Percentiles rank a stretch among this genome's conserved stretches.
phyloP scores from a whole-genome alignment of 2,797 vertebrate species.

The Anas flavirostris region DNA sequence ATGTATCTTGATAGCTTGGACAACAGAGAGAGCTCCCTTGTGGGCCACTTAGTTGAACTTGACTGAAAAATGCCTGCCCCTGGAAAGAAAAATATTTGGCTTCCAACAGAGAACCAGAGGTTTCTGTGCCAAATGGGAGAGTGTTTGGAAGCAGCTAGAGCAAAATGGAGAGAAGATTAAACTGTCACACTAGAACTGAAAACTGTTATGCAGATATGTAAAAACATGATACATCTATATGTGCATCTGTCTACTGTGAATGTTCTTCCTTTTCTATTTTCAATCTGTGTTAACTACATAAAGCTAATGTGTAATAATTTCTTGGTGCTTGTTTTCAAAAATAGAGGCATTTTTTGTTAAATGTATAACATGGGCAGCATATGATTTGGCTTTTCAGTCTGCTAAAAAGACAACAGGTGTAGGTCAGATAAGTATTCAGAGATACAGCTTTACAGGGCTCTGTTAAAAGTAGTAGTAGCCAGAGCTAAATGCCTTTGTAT shows the following conservation, averaged over 20 bases:
- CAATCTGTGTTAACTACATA: background rate
- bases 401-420: background rate
- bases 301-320: background rate
- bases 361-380: background rate
- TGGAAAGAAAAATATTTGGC: conserved; percentile 69
- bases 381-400: background rate
- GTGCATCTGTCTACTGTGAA: background rate
- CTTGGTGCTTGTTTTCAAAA: background rate
- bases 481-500: background rate
- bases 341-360: background rate
- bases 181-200: background rate
- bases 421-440: background rate
- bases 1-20: conserved; percentile 46
- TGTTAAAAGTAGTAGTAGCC: background rate
- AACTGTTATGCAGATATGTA: conserved; percentile 1
- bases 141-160: conserved; percentile 24
- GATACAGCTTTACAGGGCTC: background rate
- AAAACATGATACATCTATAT: background rate
- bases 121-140: conserved; percentile 50
- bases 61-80: conserved; percentile 57
- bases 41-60: conserved; percentile 57
- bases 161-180: conserved; percentile 11
- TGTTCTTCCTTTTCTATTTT: background rate
- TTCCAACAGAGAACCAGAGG: conserved; percentile 52
- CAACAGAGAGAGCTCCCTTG: conserved; percentile 49